Percentiles rank a stretch among this genome's conserved stretches.
phyloP scores from a whole-genome alignment of 2,888 invertebrate species.

The Aquatica leii region DNA sequence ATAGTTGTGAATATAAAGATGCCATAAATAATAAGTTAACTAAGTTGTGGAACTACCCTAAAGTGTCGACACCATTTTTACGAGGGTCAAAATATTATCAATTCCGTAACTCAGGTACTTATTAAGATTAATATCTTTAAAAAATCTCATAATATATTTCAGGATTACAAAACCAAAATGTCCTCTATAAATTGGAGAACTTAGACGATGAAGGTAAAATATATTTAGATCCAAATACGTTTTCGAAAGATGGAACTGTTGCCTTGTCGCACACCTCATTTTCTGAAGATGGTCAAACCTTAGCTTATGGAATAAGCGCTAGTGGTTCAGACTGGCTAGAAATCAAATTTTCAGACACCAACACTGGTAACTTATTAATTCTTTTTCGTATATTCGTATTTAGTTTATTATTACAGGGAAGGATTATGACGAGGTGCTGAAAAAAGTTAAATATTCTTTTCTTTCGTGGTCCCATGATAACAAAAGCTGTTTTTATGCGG shows the following conservation, averaged over 20 bases:
- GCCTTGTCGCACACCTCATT: constrained; percentile 79
- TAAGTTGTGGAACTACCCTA: constrained; percentile 96
- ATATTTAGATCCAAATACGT: constrained; percentile 93
- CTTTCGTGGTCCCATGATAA: constrained; percentile 96
- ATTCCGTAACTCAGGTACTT: constrained; percentile 77
- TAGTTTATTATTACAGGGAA: constrained; percentile 64
- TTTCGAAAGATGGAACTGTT: constrained; percentile 91
- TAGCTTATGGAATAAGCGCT: constrained; percentile 91
- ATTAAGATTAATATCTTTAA: background rate
- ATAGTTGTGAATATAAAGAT: constrained; percentile 76
- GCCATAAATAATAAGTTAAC: constrained; percentile 82
- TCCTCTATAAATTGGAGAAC: constrained; percentile 84
- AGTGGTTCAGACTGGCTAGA: constrained; percentile 98
- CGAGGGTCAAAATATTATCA: constrained; percentile 90
- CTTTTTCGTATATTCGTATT: constrained; percentile 13
- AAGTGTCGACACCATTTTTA: constrained; percentile 86
- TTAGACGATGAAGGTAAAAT: constrained; percentile 79
- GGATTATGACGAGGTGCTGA: constrained; percentile 88
- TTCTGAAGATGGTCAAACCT: constrained; percentile 87
- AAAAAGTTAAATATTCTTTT: constrained; percentile 90
- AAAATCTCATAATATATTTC: constrained; percentile 20
- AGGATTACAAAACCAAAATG: constrained; percentile 97
- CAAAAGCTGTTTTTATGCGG: constrained; percentile 93
- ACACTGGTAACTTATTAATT: constrained; percentile 64
- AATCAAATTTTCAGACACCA: constrained; percentile 81